Evolutionary conservation across 2,888 invertebrate species (phyloP).

Genomic region (Erebia aethiops): DNA sequence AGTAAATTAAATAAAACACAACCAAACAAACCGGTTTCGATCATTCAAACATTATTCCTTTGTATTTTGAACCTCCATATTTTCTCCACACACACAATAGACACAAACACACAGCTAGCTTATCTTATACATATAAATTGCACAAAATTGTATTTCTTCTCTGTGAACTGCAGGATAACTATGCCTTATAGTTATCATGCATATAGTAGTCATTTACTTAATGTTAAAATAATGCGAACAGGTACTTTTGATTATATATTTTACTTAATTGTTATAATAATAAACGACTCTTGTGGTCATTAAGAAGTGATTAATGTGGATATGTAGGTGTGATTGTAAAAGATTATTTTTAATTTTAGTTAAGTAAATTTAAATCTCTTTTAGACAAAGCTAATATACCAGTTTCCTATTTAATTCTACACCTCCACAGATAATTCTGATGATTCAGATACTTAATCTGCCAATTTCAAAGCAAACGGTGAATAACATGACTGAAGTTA

Average conservation of each 20-base stretch:
- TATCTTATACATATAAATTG: no score
- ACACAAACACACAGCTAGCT: no score
- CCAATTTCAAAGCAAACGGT: constrained; percentile 52
- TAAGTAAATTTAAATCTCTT: constrained; percentile 29
- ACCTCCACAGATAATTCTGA: constrained; percentile 57
- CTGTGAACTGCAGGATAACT: no score
- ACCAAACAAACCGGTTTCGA: no score
- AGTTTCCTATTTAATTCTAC: constrained; percentile 70
- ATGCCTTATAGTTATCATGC: no score
- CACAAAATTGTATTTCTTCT: no score
- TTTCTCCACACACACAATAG: no score
- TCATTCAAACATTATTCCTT: no score
- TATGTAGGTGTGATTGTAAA: constrained; percentile 23
- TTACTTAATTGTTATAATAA: constrained; percentile 4
- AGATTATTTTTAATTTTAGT: constrained; percentile 21
- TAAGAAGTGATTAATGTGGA: constrained; percentile 23
- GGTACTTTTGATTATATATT: constrained; percentile 4
- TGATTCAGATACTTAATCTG: constrained; percentile 56
- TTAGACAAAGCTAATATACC: constrained; percentile 48
- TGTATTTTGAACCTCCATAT: no score
- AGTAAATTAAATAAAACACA: no score
- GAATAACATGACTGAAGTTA: constrained; percentile 42
- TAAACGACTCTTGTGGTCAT: constrained; percentile 8
- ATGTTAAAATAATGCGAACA: neutral
- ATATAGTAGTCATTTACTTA: no score